These are phyloP conservation scores for Drosophila pseudotakahashii DNA, from an alignment of 2,888 invertebrate genomes.

Conservation along the genomic window DNA sequence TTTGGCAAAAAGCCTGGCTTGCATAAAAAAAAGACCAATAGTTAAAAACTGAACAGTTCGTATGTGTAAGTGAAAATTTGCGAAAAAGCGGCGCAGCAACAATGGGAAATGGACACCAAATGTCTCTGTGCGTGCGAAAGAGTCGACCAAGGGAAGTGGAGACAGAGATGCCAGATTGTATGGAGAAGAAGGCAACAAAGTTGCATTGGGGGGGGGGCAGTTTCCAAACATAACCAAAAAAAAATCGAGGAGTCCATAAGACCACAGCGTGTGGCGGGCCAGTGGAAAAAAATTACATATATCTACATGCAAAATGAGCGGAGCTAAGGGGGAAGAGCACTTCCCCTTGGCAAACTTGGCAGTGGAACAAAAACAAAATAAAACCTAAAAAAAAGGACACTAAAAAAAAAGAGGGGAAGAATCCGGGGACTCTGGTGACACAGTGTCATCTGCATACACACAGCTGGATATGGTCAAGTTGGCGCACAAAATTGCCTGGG, in stretches of 20 bases:
- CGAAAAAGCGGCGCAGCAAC: slow-evolving; percentile 39
- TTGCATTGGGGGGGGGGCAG: slow-evolving; percentile 9
- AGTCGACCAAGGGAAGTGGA: neutral
- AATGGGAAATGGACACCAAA: slow-evolving; percentile 54
- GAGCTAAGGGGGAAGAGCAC: slow-evolving; percentile 8
- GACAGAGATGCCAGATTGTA: slow-evolving; percentile 3
- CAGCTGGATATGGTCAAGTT: slow-evolving; percentile 80
- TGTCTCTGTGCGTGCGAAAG: slow-evolving; percentile 39
- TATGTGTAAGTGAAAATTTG: slow-evolving; percentile 48
- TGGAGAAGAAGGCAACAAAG: slow-evolving; percentile 20
- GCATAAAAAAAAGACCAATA: slow-evolving; percentile 16
- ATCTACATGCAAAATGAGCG: slow-evolving; percentile 13
- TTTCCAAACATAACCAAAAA: slow-evolving; percentile 15
- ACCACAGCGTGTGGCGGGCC: slow-evolving; percentile 49
- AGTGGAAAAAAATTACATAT: slow-evolving; percentile 13
- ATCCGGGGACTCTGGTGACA: slow-evolving; percentile 40
- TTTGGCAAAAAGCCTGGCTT: slow-evolving; percentile 66
- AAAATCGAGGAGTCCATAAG: slow-evolving; percentile 48
- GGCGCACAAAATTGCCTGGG: slow-evolving; percentile 57
- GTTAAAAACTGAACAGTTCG: slow-evolving; percentile 46
- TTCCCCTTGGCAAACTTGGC: slow-evolving; percentile 28
- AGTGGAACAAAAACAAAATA: slow-evolving; percentile 6
- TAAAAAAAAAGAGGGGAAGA: neutral
- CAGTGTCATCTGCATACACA: slow-evolving; percentile 62
- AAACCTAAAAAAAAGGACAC: neutral